Evolutionary conservation across 2,797 vertebrate genomes (phyloP).

Genomic region (Mormyrus hasselquistii): DNA sequence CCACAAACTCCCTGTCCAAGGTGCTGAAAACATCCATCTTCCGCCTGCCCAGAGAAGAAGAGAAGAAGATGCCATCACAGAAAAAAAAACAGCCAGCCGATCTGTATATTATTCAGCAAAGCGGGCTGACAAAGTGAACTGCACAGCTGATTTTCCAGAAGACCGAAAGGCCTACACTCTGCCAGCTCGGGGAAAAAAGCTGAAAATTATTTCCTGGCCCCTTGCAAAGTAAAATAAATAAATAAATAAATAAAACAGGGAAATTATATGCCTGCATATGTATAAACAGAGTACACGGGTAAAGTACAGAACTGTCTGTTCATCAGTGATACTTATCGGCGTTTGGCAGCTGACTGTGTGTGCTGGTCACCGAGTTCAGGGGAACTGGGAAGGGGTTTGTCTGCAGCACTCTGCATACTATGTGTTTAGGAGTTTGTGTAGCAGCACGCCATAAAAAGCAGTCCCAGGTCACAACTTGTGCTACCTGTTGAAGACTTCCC

Average conservation of each 20-base stretch:
- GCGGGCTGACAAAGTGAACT: neutral
- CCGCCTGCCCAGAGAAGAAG: neutral
- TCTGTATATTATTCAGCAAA: neutral
- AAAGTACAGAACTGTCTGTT: neutral
- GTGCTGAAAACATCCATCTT: conserved; percentile 13
- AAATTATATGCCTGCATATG: neutral
- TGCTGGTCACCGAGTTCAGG: neutral
- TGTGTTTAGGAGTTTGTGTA: neutral
- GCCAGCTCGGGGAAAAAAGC: neutral
- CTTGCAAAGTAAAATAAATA: neutral
- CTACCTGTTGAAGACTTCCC: neutral
- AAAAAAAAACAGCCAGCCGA: neutral
- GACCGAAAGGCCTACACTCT: neutral
- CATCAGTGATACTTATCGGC: neutral
- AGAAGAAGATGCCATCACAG: neutral
- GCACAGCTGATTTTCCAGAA: neutral
- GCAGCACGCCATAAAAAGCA: neutral
- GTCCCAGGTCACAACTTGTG: neutral
- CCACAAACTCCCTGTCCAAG: conserved; percentile 11
- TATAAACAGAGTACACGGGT: neutral
- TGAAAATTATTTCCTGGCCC: neutral
- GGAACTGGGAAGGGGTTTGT: neutral
- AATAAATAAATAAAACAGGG: neutral
- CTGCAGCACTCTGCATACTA: neutral
- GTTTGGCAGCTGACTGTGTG: neutral